Conservation (phyloP, 1,140 invertebrate genomes). For the Arion vulgaris region DNA sequence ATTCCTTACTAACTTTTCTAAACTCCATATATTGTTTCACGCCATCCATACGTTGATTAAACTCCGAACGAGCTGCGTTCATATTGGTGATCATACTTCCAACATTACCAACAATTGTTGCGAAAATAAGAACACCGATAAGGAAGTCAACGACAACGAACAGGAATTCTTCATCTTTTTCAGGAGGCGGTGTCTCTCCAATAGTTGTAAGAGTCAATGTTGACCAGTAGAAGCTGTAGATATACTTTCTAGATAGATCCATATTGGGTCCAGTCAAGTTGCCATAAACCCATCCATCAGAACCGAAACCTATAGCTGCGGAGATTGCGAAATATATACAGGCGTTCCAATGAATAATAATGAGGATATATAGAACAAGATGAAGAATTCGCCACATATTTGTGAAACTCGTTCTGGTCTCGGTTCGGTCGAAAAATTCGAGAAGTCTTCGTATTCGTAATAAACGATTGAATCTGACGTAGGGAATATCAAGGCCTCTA, state of each 20-base stretch:
- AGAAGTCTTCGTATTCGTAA: constrained; percentile 85
- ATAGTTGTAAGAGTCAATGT: constrained; percentile 95
- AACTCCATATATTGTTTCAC: constrained; percentile 98
- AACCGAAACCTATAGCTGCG: constrained; percentile 88
- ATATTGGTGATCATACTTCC: constrained; percentile 98
- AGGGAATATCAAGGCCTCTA: constrained; percentile 65
- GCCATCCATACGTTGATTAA: constrained; percentile 95
- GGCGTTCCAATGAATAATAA: constrained; percentile 97
- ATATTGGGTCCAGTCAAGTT: constrained; percentile 56
- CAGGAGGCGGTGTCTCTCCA: constrained; percentile 75
- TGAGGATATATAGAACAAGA: constrained; percentile 87
- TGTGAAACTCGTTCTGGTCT: constrained; percentile 93
- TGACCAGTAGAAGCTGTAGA: constrained; percentile 97
- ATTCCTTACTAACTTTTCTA: constrained; percentile 84
- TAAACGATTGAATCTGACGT: constrained; percentile 87
- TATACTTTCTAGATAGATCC: constrained; percentile 70
- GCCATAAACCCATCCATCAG: constrained; percentile 87
- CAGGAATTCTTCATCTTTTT: constrained; percentile 58
- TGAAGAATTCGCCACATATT: constrained; percentile 78
- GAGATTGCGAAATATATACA: constrained; percentile 96
- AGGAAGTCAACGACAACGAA: constrained; percentile 69
- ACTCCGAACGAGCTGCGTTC: constrained; percentile 93
- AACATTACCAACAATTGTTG: constrained; percentile 72
- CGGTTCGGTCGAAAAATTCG: constrained; percentile 94
- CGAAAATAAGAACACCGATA: constrained; percentile 72